These are phyloP conservation scores for Pseudachorutes palmiensis DNA, from an alignment of 1,140 invertebrate species.

Conservation along the genomic window DNA sequence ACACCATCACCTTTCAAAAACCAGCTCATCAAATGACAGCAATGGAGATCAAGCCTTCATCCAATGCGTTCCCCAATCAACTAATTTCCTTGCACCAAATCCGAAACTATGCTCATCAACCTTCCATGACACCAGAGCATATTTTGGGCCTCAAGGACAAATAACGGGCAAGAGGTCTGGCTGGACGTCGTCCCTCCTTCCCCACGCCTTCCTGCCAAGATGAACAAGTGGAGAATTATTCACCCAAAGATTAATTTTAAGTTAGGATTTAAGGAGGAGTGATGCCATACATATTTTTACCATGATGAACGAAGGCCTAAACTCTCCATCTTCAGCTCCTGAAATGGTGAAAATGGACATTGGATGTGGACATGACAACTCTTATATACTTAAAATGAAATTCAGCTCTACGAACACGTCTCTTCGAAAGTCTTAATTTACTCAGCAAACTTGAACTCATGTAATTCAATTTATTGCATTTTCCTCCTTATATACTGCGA, in stretches of 20 bases:
- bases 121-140: slow-evolving; percentile 53
- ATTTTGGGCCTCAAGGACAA: slow-evolving; percentile 52
- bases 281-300: slow-evolving; percentile 2
- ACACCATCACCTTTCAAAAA: slow-evolving; percentile 74
- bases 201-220: slow-evolving; percentile 1
- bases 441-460: too few species aligned
- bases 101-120: slow-evolving; percentile 90
- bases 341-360: too few species aligned
- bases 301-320: too few species aligned
- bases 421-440: too few species aligned
- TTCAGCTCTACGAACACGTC: too few species aligned
- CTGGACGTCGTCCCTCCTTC: too few species aligned
- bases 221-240: background rate
- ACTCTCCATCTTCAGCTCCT: too few species aligned
- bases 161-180: slow-evolving; percentile 20
- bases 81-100: slow-evolving; percentile 93
- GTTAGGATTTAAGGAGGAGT: background rate
- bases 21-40: slow-evolving; percentile 41
- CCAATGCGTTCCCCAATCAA: slow-evolving; percentile 74
- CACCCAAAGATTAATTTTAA: background rate
- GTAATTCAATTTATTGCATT: background rate
- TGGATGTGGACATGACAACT: too few species aligned
- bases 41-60: slow-evolving; percentile 48
- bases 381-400: too few species aligned
- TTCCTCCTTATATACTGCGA: background rate